Evolutionary conservation across 2,113 vertebrate genomes (phyloP).

Genomic region (Pteropus alecto): DNA sequence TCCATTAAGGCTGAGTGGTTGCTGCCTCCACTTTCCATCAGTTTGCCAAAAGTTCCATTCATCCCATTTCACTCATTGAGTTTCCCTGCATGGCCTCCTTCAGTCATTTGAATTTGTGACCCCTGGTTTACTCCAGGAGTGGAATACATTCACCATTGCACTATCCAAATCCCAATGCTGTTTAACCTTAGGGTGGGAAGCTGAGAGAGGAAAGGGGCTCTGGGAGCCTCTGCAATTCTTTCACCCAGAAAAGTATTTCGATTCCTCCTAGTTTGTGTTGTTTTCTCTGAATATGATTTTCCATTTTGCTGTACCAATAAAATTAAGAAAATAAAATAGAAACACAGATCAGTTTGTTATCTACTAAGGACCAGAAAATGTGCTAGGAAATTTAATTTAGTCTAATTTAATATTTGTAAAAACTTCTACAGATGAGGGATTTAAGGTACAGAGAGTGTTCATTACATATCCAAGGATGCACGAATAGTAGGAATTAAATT

Average conservation of each 20-base stretch:
- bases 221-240: neutral
- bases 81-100: neutral
- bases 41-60: neutral
- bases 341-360: neutral
- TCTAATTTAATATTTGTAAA: neutral
- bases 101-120: neutral
- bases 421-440: neutral
- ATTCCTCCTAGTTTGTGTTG: neutral
- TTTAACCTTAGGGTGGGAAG: neutral
- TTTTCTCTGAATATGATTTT: neutral
- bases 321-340: neutral
- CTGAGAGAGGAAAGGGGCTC: neutral
- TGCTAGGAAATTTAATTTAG: neutral
- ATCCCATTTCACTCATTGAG: neutral
- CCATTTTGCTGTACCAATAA: neutral
- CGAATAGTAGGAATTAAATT: neutral
- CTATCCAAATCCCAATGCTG: neutral
- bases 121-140: neutral
- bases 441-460: neutral
- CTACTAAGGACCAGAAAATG: neutral
- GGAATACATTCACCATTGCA: neutral
- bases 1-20: neutral
- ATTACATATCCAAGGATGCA: neutral
- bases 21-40: neutral
- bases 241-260: neutral